A percentile compares a stretch with the other conserved stretches of the same genome.
phyloP scores from a whole-genome alignment of 1,140 invertebrate species.

The Oryzaephilus surinamensis region DNA sequence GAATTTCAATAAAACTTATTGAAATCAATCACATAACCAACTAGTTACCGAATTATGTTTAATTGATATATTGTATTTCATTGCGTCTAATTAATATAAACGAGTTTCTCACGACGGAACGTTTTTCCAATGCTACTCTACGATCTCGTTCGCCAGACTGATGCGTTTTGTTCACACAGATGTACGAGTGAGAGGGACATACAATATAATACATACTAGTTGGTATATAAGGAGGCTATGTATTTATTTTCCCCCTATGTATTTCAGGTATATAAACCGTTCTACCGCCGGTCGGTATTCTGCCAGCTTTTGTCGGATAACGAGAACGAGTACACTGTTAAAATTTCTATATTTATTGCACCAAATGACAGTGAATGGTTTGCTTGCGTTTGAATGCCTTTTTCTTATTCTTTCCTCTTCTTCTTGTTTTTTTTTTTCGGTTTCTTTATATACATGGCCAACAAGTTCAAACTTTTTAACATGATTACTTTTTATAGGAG shows the following conservation, averaged over 20 bases:
- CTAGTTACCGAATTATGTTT: too few species aligned
- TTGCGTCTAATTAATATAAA: too few species aligned
- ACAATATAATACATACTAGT: conserved; percentile 1
- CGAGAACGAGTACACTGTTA: conserved; percentile 25
- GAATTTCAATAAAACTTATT: too few species aligned
- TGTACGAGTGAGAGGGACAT: conserved; percentile 25
- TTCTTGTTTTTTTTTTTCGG: too few species aligned
- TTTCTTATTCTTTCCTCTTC: too few species aligned
- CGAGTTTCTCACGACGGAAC: conserved; percentile 19
- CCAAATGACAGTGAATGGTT: too few species aligned
- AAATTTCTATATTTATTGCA: conserved; percentile 22
- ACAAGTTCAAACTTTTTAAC: too few species aligned
- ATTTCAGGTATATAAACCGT: conserved; percentile 25
- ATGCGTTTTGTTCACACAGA: conserved; percentile 28
- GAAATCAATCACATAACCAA: too few species aligned
- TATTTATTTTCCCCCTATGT: conserved; percentile 29
- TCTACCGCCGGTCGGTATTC: conserved; percentile 24
- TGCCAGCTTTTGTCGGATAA: conserved; percentile 29
- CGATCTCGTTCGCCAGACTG: conserved; percentile 32
- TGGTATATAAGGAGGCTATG: conserved; percentile 24
- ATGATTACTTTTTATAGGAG: too few species aligned
- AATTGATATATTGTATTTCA: too few species aligned
- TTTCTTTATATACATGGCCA: too few species aligned
- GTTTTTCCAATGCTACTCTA: conserved; percentile 23
- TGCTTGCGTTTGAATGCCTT: too few species aligned